Evolutionary conservation across 2,888 invertebrate genomes (phyloP).

Genomic region (Idaea aversata): DNA sequence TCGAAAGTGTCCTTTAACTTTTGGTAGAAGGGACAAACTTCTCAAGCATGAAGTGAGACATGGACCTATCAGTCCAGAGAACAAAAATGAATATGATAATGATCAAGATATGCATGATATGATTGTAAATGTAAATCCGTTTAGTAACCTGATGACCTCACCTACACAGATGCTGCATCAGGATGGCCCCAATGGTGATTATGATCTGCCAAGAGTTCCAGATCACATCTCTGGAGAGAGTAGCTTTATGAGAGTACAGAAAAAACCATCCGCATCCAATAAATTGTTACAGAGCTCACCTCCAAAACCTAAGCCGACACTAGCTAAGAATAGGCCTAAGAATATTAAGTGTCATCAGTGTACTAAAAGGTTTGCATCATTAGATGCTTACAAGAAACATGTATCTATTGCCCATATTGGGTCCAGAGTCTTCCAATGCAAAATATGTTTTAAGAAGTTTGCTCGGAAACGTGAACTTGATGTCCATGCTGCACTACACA

Average conservation of each 20-base stretch:
- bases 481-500: conserved; percentile 84
- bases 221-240: conserved; percentile 76
- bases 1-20: conserved; percentile 83
- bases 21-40: conserved; percentile 85
- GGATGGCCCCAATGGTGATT: conserved; percentile 52
- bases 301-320: conserved; percentile 51
- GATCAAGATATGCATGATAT: conserved; percentile 73
- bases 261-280: conserved; percentile 49
- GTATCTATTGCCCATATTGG: conserved; percentile 75
- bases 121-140: conserved; percentile 82
- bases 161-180: conserved; percentile 51
- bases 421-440: conserved; percentile 82
- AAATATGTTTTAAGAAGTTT: conserved; percentile 84
- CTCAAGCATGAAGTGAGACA: conserved; percentile 84
- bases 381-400: conserved; percentile 77
- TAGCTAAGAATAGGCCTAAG: conserved; percentile 69
- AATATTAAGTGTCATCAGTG: conserved; percentile 78
- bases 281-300: conserved; percentile 56
- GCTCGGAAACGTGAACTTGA: conserved; percentile 85
- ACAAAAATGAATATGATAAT: conserved; percentile 50
- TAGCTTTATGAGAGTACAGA: conserved; percentile 66
- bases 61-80: conserved; percentile 59
- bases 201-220: conserved; percentile 73
- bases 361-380: conserved; percentile 72
- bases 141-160: conserved; percentile 72